A percentile compares a stretch with the other conserved stretches of the same genome.
phyloP scores from a whole-genome alignment of 2,888 invertebrate species.

The Pharmacophagus antenor region DNA sequence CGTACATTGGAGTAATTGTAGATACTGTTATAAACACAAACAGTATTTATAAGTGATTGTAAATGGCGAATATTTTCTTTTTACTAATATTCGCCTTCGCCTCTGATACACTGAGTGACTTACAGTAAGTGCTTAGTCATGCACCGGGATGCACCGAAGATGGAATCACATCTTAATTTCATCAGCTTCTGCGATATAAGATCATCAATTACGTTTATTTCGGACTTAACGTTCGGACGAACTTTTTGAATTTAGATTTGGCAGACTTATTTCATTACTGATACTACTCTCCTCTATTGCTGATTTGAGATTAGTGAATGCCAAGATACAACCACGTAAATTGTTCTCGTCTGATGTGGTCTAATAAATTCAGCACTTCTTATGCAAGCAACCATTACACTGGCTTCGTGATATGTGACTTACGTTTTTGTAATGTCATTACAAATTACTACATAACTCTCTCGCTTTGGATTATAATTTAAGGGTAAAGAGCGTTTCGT shows the following conservation, averaged over 20 bases:
- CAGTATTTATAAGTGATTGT: too few species aligned
- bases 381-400: constrained; percentile 5
- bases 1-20: too few species aligned
- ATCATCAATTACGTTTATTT: constrained; percentile 28
- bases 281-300: background rate
- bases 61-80: background rate
- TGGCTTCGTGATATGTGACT: background rate
- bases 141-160: constrained; percentile 10
- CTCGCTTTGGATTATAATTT: too few species aligned
- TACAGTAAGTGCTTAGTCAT: constrained; percentile 21
- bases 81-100: background rate
- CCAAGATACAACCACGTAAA: constrained; percentile 37
- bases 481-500: too few species aligned
- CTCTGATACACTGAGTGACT: background rate
- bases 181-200: constrained; percentile 18
- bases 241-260: constrained; percentile 3
- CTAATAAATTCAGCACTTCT: constrained; percentile 41
- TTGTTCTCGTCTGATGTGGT: constrained; percentile 46
- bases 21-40: too few species aligned
- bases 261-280: constrained; percentile 15
- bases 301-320: constrained; percentile 14
- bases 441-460: too few species aligned
- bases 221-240: background rate
- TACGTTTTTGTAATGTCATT: background rate
- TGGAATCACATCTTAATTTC: constrained; percentile 21